Conservation (phyloP, 2,797 vertebrate species). For the Tarsius wallacei region DNA sequence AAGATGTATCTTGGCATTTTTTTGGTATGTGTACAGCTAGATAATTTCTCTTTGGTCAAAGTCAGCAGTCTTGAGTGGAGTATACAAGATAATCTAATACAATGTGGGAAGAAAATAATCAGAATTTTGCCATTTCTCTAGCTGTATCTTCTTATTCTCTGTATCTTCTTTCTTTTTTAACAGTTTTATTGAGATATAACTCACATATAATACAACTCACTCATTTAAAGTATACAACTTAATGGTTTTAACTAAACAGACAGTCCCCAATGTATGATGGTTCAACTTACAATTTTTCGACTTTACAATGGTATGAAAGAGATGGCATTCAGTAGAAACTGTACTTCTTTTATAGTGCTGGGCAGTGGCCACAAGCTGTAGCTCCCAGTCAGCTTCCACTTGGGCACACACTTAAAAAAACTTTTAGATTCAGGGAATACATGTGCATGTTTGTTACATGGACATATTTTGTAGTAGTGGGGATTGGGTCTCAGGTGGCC, state of each 20-base stretch:
- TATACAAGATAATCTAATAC: slow-evolving; percentile 44
- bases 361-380: neutral
- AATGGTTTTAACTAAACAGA: slow-evolving; percentile 9
- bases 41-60: slow-evolving; percentile 44
- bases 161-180: neutral
- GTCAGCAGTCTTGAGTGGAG: slow-evolving; percentile 17
- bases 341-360: neutral
- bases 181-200: slow-evolving; percentile 34
- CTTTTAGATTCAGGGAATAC: no score
- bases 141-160: slow-evolving; percentile 8
- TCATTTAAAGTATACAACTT: slow-evolving; percentile 3
- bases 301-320: neutral
- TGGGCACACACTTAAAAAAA: no score
- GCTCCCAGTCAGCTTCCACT: neutral
- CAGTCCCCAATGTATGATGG: neutral
- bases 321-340: neutral
- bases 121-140: neutral
- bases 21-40: neutral
- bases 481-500: no score
- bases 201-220: neutral
- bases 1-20: no score
- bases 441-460: no score
- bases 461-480: no score
- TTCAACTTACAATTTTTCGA: neutral
- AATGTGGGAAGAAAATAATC: slow-evolving; percentile 42